phyloP scores from a whole-genome alignment of 2,888 invertebrate species.

The Alsophila aescularia region DNA sequence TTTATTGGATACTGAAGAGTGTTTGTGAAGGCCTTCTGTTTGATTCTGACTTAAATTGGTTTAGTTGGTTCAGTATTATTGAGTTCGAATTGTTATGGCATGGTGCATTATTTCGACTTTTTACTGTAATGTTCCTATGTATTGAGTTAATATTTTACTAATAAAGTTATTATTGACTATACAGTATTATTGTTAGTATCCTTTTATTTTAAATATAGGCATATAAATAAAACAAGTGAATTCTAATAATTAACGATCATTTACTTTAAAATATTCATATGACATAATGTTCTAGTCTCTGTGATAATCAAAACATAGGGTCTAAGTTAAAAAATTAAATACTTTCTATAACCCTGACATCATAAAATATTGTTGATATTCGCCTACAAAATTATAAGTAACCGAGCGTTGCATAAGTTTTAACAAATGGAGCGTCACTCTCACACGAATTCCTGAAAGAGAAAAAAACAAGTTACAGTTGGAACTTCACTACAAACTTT shows the following conservation, averaged over 20 bases:
- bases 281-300: conserved; percentile 69
- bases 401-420: conserved; percentile 96
- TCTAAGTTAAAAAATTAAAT: conserved; percentile 78
- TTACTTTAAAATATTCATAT: conserved; percentile 83
- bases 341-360: conserved; percentile 72
- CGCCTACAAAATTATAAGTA: conserved; percentile 90
- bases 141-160: conserved; percentile 30
- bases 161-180: conserved; percentile 8
- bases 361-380: conserved; percentile 74
- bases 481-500: no score
- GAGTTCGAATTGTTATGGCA: conserved; percentile 32
- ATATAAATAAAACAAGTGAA: conserved; percentile 61
- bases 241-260: conserved; percentile 84
- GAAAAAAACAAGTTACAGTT: conserved; percentile 39
- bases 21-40: conserved; percentile 24
- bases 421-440: conserved; percentile 95
- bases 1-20: conserved; percentile 9
- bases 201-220: neutral
- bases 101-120: conserved; percentile 7
- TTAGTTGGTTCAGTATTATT: conserved; percentile 44
- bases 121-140: conserved; percentile 11
- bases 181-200: neutral
- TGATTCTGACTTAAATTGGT: conserved; percentile 12
- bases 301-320: conserved; percentile 71
- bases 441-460: conserved; percentile 92